Conservation (phyloP, 1,140 invertebrate species). For the Wasmannia auropunctata region DNA sequence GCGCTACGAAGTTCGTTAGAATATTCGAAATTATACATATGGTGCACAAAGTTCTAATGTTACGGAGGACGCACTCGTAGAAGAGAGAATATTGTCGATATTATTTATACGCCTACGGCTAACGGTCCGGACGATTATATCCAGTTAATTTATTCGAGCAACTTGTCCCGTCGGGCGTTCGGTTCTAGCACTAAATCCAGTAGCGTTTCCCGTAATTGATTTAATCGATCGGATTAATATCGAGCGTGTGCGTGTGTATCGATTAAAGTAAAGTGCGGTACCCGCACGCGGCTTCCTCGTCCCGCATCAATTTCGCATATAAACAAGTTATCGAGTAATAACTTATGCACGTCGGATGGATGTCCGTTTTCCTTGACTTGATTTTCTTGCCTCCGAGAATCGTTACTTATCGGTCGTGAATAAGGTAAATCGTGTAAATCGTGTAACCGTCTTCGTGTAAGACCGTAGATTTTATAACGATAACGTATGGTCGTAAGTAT, state of each 20-base stretch:
- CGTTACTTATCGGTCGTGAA: not conserved
- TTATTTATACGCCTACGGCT: conserved; percentile 52
- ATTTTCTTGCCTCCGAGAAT: conserved; percentile 34
- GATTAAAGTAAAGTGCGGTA: conserved; percentile 64
- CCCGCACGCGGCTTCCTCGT: conserved; percentile 5
- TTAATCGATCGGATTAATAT: conserved; percentile 71
- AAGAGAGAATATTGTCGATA: conserved; percentile 56
- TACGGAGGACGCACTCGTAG: not conserved
- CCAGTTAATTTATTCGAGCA: conserved; percentile 66
- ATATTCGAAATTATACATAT: conserved; percentile 54
- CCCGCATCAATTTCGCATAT: not conserved
- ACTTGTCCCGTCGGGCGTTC: conserved; percentile 57
- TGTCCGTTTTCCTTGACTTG: conserved; percentile 47
- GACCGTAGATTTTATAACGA: conserved; percentile 14
- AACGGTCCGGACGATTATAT: conserved; percentile 57
- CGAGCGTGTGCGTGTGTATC: conserved; percentile 51
- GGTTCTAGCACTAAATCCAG: conserved; percentile 55
- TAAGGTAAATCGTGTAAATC: conserved; percentile 33
- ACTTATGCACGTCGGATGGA: conserved; percentile 48
- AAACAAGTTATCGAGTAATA: conserved; percentile 59
- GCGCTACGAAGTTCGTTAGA: not conserved
- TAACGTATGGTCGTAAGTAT: conserved; percentile 26
- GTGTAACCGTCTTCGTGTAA: conserved; percentile 4
- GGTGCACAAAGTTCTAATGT: conserved; percentile 40
- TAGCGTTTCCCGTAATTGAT: conserved; percentile 67